Conservation (phyloP, 2,113 vertebrate genomes). For the Pionites leucogaster region DNA sequence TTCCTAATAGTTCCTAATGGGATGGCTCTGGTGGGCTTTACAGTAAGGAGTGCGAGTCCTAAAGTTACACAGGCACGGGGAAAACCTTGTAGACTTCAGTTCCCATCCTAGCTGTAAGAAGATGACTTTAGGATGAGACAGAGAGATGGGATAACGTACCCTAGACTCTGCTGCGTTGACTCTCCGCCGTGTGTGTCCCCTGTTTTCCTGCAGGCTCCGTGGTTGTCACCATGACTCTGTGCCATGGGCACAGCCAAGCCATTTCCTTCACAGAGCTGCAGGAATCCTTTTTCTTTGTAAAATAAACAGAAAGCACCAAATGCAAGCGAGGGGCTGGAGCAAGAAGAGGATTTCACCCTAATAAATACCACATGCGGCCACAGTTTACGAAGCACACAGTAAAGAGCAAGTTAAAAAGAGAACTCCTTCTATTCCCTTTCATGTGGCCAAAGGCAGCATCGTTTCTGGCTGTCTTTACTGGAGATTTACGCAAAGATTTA, state of each 20-base stretch:
- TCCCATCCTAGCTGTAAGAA: neutral
- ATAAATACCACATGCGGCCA: slow-evolving; percentile 55
- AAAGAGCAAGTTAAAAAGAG: slow-evolving; percentile 58
- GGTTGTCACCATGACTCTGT: neutral
- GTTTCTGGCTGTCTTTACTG: slow-evolving; percentile 49
- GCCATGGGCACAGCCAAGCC: neutral
- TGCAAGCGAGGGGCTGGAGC: neutral
- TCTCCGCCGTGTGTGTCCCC: neutral
- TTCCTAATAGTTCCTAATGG: neutral
- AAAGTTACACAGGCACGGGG: neutral
- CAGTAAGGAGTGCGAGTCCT: neutral
- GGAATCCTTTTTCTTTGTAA: slow-evolving; percentile 7
- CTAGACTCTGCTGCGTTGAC: neutral
- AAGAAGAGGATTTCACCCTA: slow-evolving; percentile 26
- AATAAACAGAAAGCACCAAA: slow-evolving; percentile 23
- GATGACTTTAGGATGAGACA: neutral
- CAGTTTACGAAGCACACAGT: slow-evolving; percentile 33
- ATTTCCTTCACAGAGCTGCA: neutral
- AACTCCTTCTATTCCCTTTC: slow-evolving; percentile 48
- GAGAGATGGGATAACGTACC: neutral
- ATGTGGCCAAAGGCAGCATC: slow-evolving; percentile 38
- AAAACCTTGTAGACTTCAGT: neutral
- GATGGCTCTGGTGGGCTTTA: neutral
- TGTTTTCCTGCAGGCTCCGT: neutral
- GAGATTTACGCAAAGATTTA: slow-evolving; percentile 58